These are phyloP conservation scores for Sialis lutaria DNA, from an alignment of 2,888 invertebrate genomes.

Conservation along the genomic window DNA sequence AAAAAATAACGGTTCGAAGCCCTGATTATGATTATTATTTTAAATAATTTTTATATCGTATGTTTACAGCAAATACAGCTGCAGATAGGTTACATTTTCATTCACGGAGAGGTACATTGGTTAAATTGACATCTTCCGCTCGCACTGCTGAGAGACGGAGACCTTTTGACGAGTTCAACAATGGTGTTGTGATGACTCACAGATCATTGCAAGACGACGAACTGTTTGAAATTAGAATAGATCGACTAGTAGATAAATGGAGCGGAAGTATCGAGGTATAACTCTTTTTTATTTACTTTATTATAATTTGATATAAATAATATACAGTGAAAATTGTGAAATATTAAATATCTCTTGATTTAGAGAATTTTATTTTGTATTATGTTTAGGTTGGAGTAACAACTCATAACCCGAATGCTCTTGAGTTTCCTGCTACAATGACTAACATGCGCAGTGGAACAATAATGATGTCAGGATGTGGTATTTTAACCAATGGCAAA, in stretches of 20 bases:
- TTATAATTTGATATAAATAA: background rate
- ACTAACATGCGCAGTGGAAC: conserved; percentile 88
- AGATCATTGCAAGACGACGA: conserved; percentile 75
- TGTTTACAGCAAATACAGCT: no score
- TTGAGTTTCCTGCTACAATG: conserved; percentile 93
- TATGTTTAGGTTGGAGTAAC: conserved; percentile 65
- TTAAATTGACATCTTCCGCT: conserved; percentile 67
- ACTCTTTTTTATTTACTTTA: background rate
- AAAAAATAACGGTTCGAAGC: no score
- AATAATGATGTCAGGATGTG: conserved; percentile 94
- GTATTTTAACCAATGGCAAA: conserved; percentile 90
- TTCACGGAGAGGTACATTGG: conserved; percentile 70
- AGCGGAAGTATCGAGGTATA: conserved; percentile 72
- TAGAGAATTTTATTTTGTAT: no score
- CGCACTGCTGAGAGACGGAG: conserved; percentile 74
- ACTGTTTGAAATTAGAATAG: conserved; percentile 87
- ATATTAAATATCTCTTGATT: no score
- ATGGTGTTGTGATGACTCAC: conserved; percentile 91
- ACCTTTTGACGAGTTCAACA: conserved; percentile 87
- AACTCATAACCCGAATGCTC: conserved; percentile 74
- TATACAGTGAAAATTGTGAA: no score
- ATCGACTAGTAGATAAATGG: conserved; percentile 88
- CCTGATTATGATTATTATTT: background rate
- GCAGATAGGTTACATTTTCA: conserved; percentile 65
- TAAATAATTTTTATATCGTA: no score